Evolutionary conservation across 2,888 invertebrate species (phyloP).

Genomic region (Fabriciana adippe): DNA sequence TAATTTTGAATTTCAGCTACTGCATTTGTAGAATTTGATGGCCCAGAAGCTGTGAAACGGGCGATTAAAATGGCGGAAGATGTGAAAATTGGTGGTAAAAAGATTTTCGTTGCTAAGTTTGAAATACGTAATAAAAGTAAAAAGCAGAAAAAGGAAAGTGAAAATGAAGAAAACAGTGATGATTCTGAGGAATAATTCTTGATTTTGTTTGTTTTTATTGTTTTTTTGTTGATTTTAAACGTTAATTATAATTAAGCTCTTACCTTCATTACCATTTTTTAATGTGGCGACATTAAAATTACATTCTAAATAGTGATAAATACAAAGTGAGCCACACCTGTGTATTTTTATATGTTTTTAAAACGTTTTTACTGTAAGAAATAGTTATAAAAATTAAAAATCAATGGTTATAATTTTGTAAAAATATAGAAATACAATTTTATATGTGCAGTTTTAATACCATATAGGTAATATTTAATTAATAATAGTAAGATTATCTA

Average conservation of each 20-base stretch:
- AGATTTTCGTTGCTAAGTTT: slow-evolving; percentile 56
- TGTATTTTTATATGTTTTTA: too few relatives aligned
- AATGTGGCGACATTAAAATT: too few relatives aligned
- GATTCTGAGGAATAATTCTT: slow-evolving; percentile 24
- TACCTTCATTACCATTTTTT: too few relatives aligned
- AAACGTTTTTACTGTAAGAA: too few relatives aligned
- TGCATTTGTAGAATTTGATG: slow-evolving; percentile 67
- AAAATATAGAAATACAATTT: too few relatives aligned
- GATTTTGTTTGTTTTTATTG: background rate
- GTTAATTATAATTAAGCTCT: background rate
- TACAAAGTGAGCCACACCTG: too few relatives aligned
- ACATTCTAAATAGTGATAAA: too few relatives aligned
- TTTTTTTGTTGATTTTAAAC: slow-evolving; percentile 4
- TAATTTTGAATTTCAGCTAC: slow-evolving; percentile 53
- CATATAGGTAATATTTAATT: too few relatives aligned
- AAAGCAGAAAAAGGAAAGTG: slow-evolving; percentile 22
- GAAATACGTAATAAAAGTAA: slow-evolving; percentile 48
- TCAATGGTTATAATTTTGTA: too few relatives aligned
- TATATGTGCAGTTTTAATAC: too few relatives aligned
- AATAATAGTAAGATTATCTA: too few relatives aligned
- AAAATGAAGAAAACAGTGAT: slow-evolving; percentile 20
- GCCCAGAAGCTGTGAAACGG: slow-evolving; percentile 58
- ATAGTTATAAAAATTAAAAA: too few relatives aligned
- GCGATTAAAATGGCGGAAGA: slow-evolving; percentile 54
- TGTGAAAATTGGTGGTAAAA: slow-evolving; percentile 59